Percentiles rank a stretch among this genome's conserved stretches.
Evolutionary conservation across 2,797 vertebrate genomes (phyloP).

Genomic region (Percopsis omiscomaycus): DNA sequence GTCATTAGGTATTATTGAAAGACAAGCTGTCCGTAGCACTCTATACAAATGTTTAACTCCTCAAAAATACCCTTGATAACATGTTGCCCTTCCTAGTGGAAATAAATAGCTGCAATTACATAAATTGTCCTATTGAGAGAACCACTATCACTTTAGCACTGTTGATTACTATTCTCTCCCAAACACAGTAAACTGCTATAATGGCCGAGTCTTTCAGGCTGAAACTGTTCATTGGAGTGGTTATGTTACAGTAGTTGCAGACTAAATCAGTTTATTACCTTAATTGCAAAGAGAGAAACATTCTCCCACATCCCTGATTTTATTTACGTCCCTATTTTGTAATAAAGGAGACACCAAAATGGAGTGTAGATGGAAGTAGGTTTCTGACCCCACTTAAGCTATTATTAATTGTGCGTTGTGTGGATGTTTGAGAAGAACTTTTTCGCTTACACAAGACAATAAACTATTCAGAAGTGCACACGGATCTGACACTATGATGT

Average conservation of each 20-base stretch:
- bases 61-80: constrained; percentile 4
- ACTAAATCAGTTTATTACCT: too few species aligned
- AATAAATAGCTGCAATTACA: constrained; percentile 9
- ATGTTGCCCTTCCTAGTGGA: background rate
- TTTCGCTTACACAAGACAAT: constrained; percentile 14
- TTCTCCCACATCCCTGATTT: constrained; percentile 16
- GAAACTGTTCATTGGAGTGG: constrained; percentile 11
- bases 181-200: background rate
- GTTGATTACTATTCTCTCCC: background rate
- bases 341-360: constrained; percentile 45
- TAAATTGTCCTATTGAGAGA: background rate
- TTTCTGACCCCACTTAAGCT: constrained; percentile 50
- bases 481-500: constrained; percentile 19
- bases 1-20: background rate
- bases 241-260: too few species aligned
- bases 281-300: constrained; percentile 2
- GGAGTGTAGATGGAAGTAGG: constrained; percentile 32
- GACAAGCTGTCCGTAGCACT: background rate
- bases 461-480: constrained; percentile 21
- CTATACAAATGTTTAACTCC: background rate
- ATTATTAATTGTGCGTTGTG: constrained; percentile 45
- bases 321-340: constrained; percentile 38
- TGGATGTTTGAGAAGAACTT: constrained; percentile 36
- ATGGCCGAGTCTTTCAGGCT: background rate
- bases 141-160: background rate